These are phyloP conservation scores for Phalangium opilio DNA, from an alignment of 2,888 invertebrate genomes.

Conservation along the genomic window DNA sequence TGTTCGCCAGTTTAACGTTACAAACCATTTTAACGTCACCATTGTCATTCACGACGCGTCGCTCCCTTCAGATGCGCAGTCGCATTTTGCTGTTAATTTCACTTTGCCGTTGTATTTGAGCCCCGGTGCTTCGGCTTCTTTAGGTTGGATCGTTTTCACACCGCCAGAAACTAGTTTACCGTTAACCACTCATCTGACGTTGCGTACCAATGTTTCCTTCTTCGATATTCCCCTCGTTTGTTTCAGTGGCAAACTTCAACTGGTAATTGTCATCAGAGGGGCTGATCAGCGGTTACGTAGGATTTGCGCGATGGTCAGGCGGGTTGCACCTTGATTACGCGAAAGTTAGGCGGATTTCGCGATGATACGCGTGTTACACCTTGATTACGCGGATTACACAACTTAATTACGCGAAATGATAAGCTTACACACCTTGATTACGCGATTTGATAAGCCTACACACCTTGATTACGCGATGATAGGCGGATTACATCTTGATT, in stretches of 20 bases:
- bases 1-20: constrained; percentile 41
- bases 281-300: too few relatives aligned
- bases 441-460: too few relatives aligned
- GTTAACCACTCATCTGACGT: constrained; percentile 44
- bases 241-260: constrained; percentile 52
- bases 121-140: constrained; percentile 41
- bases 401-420: too few relatives aligned
- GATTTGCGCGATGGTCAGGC: too few relatives aligned
- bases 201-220: constrained; percentile 57
- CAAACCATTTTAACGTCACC: constrained; percentile 56
- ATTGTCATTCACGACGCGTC: constrained; percentile 55
- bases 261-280: constrained; percentile 33
- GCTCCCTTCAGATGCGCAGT: constrained; percentile 43
- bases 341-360: too few relatives aligned
- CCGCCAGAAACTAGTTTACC: constrained; percentile 39
- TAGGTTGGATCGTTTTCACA: constrained; percentile 44
- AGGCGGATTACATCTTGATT: too few relatives aligned
- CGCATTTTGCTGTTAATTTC: constrained; percentile 46
- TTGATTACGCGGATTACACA: too few relatives aligned
- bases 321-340: too few relatives aligned
- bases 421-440: too few relatives aligned
- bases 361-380: too few relatives aligned
- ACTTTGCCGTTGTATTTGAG: constrained; percentile 44
- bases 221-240: constrained; percentile 52
- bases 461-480: too few relatives aligned